A percentile compares a stretch with the other conserved stretches of the same genome.
Evolutionary conservation across 2,797 vertebrate species (phyloP).

Genomic region (Sandelia bainsii): DNA sequence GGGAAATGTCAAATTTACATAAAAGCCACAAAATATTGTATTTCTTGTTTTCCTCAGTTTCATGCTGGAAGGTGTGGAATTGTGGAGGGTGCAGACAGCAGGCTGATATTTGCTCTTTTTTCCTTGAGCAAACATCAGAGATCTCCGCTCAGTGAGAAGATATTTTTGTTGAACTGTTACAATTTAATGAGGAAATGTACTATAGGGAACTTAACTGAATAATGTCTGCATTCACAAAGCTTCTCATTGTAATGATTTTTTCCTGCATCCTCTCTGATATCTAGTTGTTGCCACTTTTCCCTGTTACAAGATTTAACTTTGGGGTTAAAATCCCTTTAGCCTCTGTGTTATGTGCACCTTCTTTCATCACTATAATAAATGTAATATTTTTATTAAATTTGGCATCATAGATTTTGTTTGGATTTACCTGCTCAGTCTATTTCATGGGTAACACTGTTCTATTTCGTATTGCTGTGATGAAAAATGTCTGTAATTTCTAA

Average conservation of each 20-base stretch:
- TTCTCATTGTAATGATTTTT: constrained; percentile 11
- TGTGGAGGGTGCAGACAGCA: constrained; percentile 46
- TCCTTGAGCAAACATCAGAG: constrained; percentile 56
- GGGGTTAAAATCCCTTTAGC: not conserved
- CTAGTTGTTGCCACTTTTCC: not conserved
- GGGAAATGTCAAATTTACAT: constrained; percentile 83
- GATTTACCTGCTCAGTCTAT: constrained; percentile 18
- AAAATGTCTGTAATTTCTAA: constrained; percentile 13
- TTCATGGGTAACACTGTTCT: constrained; percentile 20
- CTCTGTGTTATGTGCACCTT: constrained; percentile 3
- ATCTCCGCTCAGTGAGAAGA: constrained; percentile 41
- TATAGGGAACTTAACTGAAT: constrained; percentile 53
- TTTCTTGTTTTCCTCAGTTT: constrained; percentile 68
- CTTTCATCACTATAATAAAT: constrained; percentile 1
- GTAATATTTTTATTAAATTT: constrained; percentile 12
- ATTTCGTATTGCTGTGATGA: constrained; percentile 13
- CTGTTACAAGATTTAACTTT: not conserved
- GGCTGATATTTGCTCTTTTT: constrained; percentile 64
- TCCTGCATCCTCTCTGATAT: constrained; percentile 16
- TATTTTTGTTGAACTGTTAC: constrained; percentile 52
- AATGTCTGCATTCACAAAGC: constrained; percentile 39
- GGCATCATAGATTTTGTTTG: not conserved
- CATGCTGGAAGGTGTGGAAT: constrained; percentile 60
- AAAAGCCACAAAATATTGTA: constrained; percentile 77
- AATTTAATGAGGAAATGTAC: constrained; percentile 61